Evolutionary conservation across 2,113 vertebrate species (phyloP).

Genomic region (Manacus vitellinus): DNA sequence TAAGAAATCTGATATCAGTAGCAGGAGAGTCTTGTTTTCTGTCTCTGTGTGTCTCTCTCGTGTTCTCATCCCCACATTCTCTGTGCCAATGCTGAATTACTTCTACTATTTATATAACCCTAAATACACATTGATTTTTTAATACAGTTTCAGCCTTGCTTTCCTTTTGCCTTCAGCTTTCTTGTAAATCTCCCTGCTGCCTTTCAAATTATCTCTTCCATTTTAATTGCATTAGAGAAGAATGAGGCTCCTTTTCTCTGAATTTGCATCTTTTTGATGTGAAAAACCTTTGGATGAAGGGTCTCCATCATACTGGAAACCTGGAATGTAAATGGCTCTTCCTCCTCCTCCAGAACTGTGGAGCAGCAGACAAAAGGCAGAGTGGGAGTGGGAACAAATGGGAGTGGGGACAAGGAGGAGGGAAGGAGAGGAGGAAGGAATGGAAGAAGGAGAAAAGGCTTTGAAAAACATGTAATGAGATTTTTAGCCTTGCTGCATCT

Average conservation of each 20-base stretch:
- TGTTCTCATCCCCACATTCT: not conserved
- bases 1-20: not conserved
- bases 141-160: not conserved
- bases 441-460: not conserved
- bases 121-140: slow-evolving; percentile 17
- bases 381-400: not conserved
- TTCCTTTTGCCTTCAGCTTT: not conserved
- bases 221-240: not conserved
- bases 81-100: not conserved
- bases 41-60: not conserved
- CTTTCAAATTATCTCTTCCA: not conserved
- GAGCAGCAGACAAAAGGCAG: not conserved
- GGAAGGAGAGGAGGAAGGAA: not conserved
- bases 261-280: slow-evolving; percentile 43
- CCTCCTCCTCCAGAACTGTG: not conserved
- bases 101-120: not conserved
- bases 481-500: not conserved
- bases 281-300: not conserved
- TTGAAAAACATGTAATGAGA: not conserved
- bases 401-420: not conserved
- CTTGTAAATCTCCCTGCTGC: not conserved
- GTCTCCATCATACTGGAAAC: not conserved
- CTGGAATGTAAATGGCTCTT: not conserved
- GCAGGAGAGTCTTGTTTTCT: not conserved
- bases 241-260: not conserved